Percentiles rank a stretch among this genome's conserved stretches.
Evolutionary conservation across 2,113 vertebrate genomes (phyloP).

Genomic region (Elephantulus edwardii): DNA sequence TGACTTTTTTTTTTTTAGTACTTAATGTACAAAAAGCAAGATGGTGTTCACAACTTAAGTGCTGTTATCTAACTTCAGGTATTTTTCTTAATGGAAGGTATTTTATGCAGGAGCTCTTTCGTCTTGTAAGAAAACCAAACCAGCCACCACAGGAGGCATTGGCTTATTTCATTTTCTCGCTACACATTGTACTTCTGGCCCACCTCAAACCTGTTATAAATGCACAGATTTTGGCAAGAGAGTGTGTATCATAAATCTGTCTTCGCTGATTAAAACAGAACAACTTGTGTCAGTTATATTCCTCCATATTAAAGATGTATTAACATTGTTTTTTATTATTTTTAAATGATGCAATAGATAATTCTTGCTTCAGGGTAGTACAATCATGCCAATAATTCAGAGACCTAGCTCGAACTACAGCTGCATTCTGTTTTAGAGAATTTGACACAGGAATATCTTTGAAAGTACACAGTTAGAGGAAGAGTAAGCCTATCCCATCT

Average conservation of each 20-base stretch:
- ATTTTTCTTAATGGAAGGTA: neutral
- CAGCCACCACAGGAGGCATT: neutral
- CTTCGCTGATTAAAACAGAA: neutral
- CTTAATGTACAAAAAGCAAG: neutral
- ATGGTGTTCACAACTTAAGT: neutral
- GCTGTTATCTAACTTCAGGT: neutral
- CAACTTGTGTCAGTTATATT: neutral
- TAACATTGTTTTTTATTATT: neutral
- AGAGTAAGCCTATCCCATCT: neutral
- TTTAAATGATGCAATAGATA: neutral
- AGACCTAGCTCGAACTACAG: neutral
- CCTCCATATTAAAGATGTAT: neutral
- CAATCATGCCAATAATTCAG: neutral
- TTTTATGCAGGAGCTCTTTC: slow-evolving; percentile 12
- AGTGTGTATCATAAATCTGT: neutral
- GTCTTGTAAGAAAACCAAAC: neutral
- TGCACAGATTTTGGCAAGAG: slow-evolving; percentile 43
- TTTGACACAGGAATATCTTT: neutral
- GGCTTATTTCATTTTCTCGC: neutral
- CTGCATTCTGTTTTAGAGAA: neutral
- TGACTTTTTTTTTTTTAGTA: neutral
- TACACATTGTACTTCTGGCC: neutral
- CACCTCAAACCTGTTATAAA: slow-evolving; percentile 31
- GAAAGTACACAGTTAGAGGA: neutral
- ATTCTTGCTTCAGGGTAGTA: neutral